A percentile compares a stretch with the other conserved stretches of the same genome.
Conservation (phyloP, 1,140 invertebrate species). For the Plutomurus gul region DNA sequence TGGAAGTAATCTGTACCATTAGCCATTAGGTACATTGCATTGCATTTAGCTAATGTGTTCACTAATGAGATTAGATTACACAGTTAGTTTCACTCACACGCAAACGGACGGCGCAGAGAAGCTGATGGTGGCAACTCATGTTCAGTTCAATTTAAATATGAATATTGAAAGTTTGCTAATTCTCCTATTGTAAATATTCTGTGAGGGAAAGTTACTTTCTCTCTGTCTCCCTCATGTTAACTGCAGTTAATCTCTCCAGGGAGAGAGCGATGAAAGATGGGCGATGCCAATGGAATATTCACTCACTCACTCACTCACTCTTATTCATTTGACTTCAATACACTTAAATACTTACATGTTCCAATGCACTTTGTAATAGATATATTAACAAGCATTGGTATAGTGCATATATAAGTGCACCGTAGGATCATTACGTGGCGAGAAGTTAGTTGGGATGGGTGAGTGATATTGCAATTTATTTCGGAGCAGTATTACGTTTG, state of each 20-base stretch:
- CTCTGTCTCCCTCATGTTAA: too few species aligned
- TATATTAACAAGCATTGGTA: too few species aligned
- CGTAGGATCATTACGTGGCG: too few species aligned
- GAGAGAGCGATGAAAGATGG: conserved; percentile 1
- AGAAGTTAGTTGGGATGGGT: too few species aligned
- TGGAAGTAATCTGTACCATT: too few species aligned
- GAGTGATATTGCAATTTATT: too few species aligned
- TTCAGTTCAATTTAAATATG: not conserved
- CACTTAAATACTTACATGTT: too few species aligned
- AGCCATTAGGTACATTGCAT: not conserved
- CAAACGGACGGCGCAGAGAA: not conserved
- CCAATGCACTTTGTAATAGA: too few species aligned
- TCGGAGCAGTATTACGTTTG: too few species aligned
- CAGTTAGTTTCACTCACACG: conserved; percentile 5
- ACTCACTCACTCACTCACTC: not conserved
- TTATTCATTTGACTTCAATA: not conserved
- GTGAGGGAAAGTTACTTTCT: not conserved
- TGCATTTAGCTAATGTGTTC: not conserved
- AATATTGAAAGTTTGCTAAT: conserved; percentile 18
- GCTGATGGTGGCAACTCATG: not conserved
- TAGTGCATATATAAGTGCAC: too few species aligned
- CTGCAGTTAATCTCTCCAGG: not conserved
- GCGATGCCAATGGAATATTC: conserved; percentile 9
- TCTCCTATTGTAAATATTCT: not conserved
- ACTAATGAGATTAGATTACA: conserved; percentile 17